Conservation (phyloP, 2,888 invertebrate genomes). For the Ferdinandea cuprea region DNA sequence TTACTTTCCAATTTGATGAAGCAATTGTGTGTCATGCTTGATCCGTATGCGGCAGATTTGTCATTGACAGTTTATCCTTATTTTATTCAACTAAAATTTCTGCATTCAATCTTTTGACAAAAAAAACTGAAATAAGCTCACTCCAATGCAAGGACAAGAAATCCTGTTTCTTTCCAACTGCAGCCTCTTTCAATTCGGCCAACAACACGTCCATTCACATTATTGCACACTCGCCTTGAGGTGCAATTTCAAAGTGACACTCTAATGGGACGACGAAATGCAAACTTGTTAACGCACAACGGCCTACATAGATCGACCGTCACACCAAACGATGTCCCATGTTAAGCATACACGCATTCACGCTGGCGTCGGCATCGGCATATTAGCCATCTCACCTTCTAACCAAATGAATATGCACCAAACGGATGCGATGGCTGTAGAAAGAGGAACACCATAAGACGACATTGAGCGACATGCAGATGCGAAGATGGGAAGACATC, state of each 20-base stretch:
- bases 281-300: constrained; percentile 53
- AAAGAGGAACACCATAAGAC: constrained; percentile 22
- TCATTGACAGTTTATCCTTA: too few species aligned
- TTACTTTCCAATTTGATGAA: constrained; percentile 14
- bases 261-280: constrained; percentile 33
- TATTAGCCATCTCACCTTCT: neutral
- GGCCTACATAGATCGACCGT: constrained; percentile 29
- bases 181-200: neutral
- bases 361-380: neutral
- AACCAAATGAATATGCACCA: constrained; percentile 13
- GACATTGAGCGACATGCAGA: constrained; percentile 43
- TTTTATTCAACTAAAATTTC: too few species aligned
- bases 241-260: constrained; percentile 24
- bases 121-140: too few species aligned
- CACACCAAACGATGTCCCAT: constrained; percentile 22
- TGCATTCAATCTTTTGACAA: too few species aligned
- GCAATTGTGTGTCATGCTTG: neutral
- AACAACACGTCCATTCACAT: neutral
- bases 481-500: constrained; percentile 30
- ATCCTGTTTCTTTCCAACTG: neutral
- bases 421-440: neutral
- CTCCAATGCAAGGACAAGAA: constrained; percentile 8
- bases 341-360: neutral
- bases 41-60: neutral
- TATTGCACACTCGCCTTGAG: constrained; percentile 3